Evolutionary conservation across 2,888 invertebrate species (phyloP), one percentile per base, ranked within the genome.

Genomic region (Athalia circularis): DNA sequence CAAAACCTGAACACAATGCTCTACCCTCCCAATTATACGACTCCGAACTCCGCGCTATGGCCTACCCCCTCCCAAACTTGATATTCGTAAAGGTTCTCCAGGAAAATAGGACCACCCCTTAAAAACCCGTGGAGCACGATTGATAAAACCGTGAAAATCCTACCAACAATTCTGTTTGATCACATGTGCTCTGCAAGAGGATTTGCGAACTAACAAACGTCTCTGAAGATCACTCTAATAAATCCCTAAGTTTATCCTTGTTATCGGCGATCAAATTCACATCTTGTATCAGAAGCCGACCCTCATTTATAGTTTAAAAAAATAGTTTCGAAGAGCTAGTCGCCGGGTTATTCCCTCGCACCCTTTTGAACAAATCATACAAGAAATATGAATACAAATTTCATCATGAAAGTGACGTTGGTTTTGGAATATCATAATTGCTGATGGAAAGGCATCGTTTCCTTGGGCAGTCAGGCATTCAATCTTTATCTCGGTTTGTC

Each of bases 21-120:
- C 79, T 84, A 75, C 83, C 84, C 83, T 85, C 80, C 85, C 85
- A 87, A 87, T 87, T 87, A 86, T 84, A 83, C 84, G 78, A 65
- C 79, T 75, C 62, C 62, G 8, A 75, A 64, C 62, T 62, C 62
- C 50, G 75, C 52, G 75, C 50, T 64, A 64, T 43, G 62, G 75
- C 75, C 62, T 29, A 29, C 29, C 29, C 29, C 29, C 29, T 29
- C 2, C 29, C 29, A 29, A 29, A 29, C 29, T 29, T 29, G 29
- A 29, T 29, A 29, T 29, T 29, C 29, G 29, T 29, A 29, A 29
- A 29, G 29, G 29, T 29, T 29, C 43, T 11, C 65, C 62, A 65
- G 52, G 52, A 52, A 11, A 11, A n/a, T 52, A 54, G 43, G 47
- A 57, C 43, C 70, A 62, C 62, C 75, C 75, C 29, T 29, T 74